These are phyloP conservation scores for Dufourea novaeangliae DNA, from an alignment of 1,140 invertebrate species.

Conservation along the genomic window DNA sequence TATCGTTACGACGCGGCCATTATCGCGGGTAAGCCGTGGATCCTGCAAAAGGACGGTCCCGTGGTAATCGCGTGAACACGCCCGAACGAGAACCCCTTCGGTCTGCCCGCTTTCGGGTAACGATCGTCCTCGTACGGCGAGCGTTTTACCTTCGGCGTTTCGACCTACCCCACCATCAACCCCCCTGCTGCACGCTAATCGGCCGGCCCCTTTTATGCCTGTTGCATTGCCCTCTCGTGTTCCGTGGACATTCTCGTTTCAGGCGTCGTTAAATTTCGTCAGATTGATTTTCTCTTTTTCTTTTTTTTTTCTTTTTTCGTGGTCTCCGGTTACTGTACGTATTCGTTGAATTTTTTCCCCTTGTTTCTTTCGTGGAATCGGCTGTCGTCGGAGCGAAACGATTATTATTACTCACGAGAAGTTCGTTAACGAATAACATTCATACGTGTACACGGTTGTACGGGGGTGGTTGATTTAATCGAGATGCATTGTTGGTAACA, in stretches of 20 bases:
- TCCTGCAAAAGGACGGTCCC: constrained; percentile 33
- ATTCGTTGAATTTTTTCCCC: too few species aligned
- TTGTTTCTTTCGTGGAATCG: neutral
- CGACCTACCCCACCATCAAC: neutral
- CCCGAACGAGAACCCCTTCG: neutral
- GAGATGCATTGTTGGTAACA: neutral
- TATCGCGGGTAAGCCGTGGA: constrained; percentile 59
- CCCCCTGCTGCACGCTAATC: neutral
- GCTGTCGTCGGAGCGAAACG: neutral
- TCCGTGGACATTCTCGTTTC: neutral
- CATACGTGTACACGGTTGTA: too few species aligned
- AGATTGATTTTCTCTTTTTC: neutral
- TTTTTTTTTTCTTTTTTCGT: too few species aligned
- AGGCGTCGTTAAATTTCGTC: neutral
- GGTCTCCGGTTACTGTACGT: too few species aligned
- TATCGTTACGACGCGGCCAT: constrained; percentile 62
- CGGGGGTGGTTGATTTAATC: neutral
- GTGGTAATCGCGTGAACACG: constrained; percentile 39
- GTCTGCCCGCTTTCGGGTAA: neutral
- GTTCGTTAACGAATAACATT: neutral
- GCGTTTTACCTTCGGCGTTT: neutral
- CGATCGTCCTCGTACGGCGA: neutral
- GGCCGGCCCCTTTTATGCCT: neutral
- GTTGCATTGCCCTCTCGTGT: constrained; percentile 14
- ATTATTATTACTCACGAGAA: neutral